These are phyloP conservation scores for Anthoscopus minutus DNA, from an alignment of 2,113 vertebrate species.

Conservation along the genomic window DNA sequence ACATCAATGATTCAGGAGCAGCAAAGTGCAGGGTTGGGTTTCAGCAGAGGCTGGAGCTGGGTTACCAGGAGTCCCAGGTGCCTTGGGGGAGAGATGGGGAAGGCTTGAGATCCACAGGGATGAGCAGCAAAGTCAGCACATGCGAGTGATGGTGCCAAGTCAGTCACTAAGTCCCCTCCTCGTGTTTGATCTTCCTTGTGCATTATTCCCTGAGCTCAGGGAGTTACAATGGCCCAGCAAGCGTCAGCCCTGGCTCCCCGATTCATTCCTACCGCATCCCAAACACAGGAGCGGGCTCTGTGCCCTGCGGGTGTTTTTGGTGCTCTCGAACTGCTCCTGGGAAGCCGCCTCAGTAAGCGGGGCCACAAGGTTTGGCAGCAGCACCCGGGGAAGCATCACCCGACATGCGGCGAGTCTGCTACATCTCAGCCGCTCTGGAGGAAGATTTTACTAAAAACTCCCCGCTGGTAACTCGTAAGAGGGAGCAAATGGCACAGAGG, in stretches of 20 bases:
- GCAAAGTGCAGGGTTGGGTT: background rate
- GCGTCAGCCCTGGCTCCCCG: fast-evolving
- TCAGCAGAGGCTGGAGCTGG: background rate
- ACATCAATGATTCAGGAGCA: slow-evolving; percentile 58
- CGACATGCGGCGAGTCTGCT: fast-evolving
- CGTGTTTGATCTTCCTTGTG: background rate
- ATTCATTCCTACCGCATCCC: background rate
- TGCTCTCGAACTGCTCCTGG: background rate
- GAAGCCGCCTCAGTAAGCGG: background rate
- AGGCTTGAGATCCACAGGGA: background rate
- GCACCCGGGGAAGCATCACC: background rate
- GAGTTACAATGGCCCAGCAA: background rate
- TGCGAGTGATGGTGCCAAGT: fast-evolving
- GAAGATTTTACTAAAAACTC: background rate
- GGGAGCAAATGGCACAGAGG: fast-evolving
- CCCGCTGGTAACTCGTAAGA: background rate
- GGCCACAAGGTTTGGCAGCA: background rate
- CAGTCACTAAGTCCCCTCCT: background rate
- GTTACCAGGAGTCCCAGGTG: background rate
- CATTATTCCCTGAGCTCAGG: background rate
- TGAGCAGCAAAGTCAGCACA: background rate
- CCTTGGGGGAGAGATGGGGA: background rate
- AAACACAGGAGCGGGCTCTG: background rate
- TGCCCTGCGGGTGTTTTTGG: fast-evolving
- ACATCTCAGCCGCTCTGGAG: background rate